Percentiles rank a stretch among this genome's conserved stretches.
phyloP scores from a whole-genome alignment of 1,140 invertebrate species.

The Sminthurinus signatus region DNA sequence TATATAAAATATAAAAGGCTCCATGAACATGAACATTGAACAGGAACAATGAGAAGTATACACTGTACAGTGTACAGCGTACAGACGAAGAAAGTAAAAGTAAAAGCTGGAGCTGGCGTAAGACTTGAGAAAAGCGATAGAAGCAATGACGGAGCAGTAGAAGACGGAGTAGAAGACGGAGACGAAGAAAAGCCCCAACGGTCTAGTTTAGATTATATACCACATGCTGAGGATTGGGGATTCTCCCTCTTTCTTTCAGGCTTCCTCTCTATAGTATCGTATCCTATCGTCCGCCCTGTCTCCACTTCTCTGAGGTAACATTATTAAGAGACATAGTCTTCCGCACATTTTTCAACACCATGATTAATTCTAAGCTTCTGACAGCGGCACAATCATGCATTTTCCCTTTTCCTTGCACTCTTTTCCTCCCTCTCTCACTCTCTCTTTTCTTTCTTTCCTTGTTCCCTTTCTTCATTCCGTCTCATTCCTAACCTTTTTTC shows the following conservation, averaged over 20 bases:
- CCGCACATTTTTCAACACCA: background rate
- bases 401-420: background rate
- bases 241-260: too few species aligned
- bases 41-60: background rate
- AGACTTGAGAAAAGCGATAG: background rate
- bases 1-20: background rate
- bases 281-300: too few species aligned
- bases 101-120: background rate
- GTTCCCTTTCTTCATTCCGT: too few species aligned
- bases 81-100: background rate
- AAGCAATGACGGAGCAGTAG: background rate
- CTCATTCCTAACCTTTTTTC: too few species aligned
- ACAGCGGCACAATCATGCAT: slow-evolving; percentile 10
- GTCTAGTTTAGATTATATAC: slow-evolving; percentile 13
- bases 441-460: too few species aligned
- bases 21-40: background rate
- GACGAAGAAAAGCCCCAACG: background rate
- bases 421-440: background rate
- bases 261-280: too few species aligned
- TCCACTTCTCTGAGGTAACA: slow-evolving; percentile 10
- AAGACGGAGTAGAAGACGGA: background rate
- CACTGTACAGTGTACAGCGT: background rate
- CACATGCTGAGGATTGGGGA: slow-evolving; percentile 6
- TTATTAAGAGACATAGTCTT: slow-evolving; percentile 5
- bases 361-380: slow-evolving; percentile 11